Evolutionary conservation across 2,888 invertebrate genomes (phyloP).

Genomic region (Melinaea marsaeus): DNA sequence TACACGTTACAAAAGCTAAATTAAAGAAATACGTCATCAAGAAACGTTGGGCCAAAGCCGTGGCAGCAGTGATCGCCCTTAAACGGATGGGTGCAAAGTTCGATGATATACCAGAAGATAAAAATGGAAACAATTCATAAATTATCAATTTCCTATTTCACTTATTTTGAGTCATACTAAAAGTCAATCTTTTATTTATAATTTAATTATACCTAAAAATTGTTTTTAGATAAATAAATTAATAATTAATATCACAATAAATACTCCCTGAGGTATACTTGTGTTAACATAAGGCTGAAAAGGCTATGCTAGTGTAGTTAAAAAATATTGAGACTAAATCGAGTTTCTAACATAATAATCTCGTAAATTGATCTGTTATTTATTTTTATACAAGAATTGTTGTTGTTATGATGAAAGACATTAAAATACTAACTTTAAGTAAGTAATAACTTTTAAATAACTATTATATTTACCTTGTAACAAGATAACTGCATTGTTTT

Average conservation of each 20-base stretch:
- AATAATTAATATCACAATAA: slow-evolving; percentile 10
- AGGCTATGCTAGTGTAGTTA: slow-evolving; percentile 19
- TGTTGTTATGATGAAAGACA: slow-evolving; percentile 31
- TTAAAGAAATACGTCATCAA: slow-evolving; percentile 93
- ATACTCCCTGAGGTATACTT: slow-evolving; percentile 17
- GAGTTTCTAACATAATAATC: slow-evolving; percentile 11
- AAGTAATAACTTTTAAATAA: slow-evolving; percentile 8
- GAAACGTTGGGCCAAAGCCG: slow-evolving; percentile 93
- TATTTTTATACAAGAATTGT: slow-evolving; percentile 2
- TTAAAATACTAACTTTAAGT: slow-evolving; percentile 27
- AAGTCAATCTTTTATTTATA: background rate
- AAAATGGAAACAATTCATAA: slow-evolving; percentile 20
- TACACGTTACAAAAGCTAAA: slow-evolving; percentile 86
- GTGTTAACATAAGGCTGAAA: slow-evolving; percentile 6
- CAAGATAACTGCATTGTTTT: too few relatives aligned
- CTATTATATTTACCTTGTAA: too few relatives aligned
- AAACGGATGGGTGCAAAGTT: slow-evolving; percentile 91
- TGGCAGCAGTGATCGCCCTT: slow-evolving; percentile 91
- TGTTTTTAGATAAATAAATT: slow-evolving; percentile 5
- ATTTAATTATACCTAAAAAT: background rate
- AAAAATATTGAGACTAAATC: slow-evolving; percentile 4
- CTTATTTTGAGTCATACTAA: background rate
- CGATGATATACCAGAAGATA: slow-evolving; percentile 53
- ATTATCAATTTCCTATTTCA: background rate
- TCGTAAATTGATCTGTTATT: slow-evolving; percentile 17